Evolutionary conservation across 2,797 vertebrate genomes (phyloP), one percentile per base, ranked within the genome.

Genomic region (Triplophysa yarkandensis): DNA sequence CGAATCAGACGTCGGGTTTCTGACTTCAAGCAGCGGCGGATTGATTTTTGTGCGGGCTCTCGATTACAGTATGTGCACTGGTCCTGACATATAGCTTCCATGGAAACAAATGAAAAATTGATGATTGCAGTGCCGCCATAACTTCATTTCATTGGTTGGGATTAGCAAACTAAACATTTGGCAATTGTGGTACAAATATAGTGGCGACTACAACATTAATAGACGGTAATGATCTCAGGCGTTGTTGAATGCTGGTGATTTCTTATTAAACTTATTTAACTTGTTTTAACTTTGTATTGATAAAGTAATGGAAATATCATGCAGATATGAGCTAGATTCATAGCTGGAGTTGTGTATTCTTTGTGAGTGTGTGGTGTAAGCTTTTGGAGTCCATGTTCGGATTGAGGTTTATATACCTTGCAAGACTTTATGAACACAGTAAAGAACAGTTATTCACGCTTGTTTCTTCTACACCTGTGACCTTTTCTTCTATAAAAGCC

Each of bases 11-110:
- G 67, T 17, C 1, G 41, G 71, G 57, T 68, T 46, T 74, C 36
- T 58, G 66, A 70, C 77, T 78, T 78, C 77, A 74, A 78, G 69
- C 65, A 30, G 58, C 13, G 28, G 19, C 43, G 17, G 36, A 78
- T 74, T 62, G 64, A 74, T 78, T 73, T 74, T 71, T 36, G 61
- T 50, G 67, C 77, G 48, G 74, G 50, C 50, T 36, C 58, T 68
- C 71, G 69, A 74, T 78, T 78, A 78, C 71, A 60, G 57, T 50
- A 63, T 57, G 48, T 52, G 65, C 55, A 41, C 57, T 55, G 57
- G 64, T 68, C 27, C 67, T 54, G 19, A 57, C 32, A 23, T 30
- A 52, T 32, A 55, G 71, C 70, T 68, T 32, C 70, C 70, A 74
- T 73, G 70, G 70, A 78, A 73, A 78, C 48, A n/a, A 58, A 64